Conservation (phyloP, 2,888 invertebrate species). For the Eutolmus rufibarbis region DNA sequence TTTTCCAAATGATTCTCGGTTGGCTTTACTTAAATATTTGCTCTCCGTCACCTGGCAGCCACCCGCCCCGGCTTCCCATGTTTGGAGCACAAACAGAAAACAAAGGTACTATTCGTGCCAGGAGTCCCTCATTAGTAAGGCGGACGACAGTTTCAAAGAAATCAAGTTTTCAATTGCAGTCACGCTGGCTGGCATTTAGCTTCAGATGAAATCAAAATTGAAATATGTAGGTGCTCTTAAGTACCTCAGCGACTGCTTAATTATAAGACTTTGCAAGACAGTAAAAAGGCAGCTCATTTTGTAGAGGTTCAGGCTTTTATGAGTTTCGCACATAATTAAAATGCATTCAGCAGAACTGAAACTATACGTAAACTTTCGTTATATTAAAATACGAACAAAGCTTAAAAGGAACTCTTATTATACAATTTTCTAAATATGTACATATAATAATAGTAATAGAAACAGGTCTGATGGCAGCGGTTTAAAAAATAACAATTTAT, state of each 20-base stretch:
- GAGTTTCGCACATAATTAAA: neutral
- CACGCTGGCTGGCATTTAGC: neutral
- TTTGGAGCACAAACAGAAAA: neutral
- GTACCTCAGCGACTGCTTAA: neutral
- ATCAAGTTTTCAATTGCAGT: neutral
- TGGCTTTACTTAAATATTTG: neutral
- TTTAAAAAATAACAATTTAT: too few species aligned
- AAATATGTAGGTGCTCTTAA: neutral
- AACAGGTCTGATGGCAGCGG: too few species aligned
- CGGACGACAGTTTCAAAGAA: neutral
- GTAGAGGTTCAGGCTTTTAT: neutral
- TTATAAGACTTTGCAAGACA: neutral
- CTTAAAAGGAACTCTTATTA: too few species aligned
- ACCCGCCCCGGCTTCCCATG: neutral
- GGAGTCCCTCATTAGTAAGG: neutral
- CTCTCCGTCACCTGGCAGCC: neutral
- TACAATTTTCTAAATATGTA: too few species aligned
- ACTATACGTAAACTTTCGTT: neutral
- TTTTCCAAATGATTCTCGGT: slow-evolving; percentile 1
- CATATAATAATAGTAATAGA: too few species aligned
- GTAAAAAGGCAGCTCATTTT: neutral
- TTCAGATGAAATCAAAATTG: neutral
- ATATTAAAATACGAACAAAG: too few species aligned
- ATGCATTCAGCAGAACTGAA: neutral
- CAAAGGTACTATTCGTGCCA: neutral